A percentile compares a stretch with the other conserved stretches of the same genome.
Evolutionary conservation across 2,888 invertebrate species (phyloP).

Genomic region (Aplocera efformata): DNA sequence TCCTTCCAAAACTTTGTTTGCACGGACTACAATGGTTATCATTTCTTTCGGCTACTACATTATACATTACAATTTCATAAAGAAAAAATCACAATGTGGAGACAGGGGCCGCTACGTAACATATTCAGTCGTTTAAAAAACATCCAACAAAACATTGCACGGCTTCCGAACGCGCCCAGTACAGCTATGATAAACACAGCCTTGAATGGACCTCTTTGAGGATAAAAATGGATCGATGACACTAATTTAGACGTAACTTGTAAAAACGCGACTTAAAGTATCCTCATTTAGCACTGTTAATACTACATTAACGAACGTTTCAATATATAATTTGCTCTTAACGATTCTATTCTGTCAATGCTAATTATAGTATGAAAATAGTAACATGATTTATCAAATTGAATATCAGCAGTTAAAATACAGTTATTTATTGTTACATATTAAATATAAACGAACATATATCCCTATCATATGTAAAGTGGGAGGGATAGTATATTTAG

Average conservation of each 20-base stretch:
- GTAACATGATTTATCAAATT: too few species aligned
- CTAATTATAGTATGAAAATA: too few species aligned
- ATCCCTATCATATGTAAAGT: too few species aligned
- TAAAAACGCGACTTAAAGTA: too few species aligned
- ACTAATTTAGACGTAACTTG: background rate
- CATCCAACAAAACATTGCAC: slow-evolving; percentile 40
- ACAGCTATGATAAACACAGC: slow-evolving; percentile 8
- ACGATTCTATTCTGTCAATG: too few species aligned
- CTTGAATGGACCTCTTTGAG: slow-evolving; percentile 18
- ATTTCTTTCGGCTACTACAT: slow-evolving; percentile 76
- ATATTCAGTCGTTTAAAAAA: slow-evolving; percentile 72
- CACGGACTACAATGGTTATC: slow-evolving; percentile 76
- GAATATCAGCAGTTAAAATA: too few species aligned
- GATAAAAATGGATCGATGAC: slow-evolving; percentile 7
- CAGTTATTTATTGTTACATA: too few species aligned
- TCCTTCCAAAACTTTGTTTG: slow-evolving; percentile 73
- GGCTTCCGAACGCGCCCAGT: slow-evolving; percentile 3
- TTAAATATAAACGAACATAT: too few species aligned
- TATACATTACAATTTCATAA: slow-evolving; percentile 73
- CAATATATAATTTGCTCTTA: too few species aligned
- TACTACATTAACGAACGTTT: too few species aligned
- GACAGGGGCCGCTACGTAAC: slow-evolving; percentile 55
- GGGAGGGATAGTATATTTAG: too few species aligned
- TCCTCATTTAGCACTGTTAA: too few species aligned
- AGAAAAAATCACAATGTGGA: slow-evolving; percentile 74